These are phyloP conservation scores for Ceraclea dissimilis DNA, from an alignment of 2,888 invertebrate species.

Conservation along the genomic window DNA sequence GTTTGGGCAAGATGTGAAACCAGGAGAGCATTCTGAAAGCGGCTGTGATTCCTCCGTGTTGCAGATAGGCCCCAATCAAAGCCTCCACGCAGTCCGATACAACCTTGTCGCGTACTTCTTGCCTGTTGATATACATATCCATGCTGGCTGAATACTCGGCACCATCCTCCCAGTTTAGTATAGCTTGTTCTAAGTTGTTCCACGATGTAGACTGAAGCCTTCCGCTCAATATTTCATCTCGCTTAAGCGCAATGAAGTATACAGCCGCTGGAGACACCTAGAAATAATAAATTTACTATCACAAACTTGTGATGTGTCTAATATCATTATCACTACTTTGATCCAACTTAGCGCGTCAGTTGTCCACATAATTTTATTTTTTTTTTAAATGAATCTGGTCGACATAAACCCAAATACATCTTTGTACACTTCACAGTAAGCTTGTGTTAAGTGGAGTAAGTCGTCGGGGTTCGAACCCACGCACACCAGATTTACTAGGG, in stretches of 20 bases:
- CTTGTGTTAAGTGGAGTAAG: too few species aligned
- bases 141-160: conserved; percentile 31
- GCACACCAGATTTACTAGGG: too few species aligned
- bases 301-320: too few species aligned
- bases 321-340: too few species aligned
- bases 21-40: conserved; percentile 54
- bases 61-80: conserved; percentile 58
- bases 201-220: not conserved
- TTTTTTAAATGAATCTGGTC: too few species aligned
- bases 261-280: not conserved
- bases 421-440: too few species aligned
- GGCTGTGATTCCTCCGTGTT: conserved; percentile 36
- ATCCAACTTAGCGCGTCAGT: too few species aligned
- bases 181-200: not conserved
- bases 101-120: conserved; percentile 53
- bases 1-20: conserved; percentile 51
- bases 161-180: not conserved
- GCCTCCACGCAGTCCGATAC: conserved; percentile 81
- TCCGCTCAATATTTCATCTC: not conserved
- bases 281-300: too few species aligned
- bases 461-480: too few species aligned
- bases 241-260: not conserved
- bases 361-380: too few species aligned
- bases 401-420: too few species aligned
- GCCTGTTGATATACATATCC: conserved; percentile 46